Conservation (phyloP, 2,797 vertebrate genomes). For the Hirundo rustica region DNA sequence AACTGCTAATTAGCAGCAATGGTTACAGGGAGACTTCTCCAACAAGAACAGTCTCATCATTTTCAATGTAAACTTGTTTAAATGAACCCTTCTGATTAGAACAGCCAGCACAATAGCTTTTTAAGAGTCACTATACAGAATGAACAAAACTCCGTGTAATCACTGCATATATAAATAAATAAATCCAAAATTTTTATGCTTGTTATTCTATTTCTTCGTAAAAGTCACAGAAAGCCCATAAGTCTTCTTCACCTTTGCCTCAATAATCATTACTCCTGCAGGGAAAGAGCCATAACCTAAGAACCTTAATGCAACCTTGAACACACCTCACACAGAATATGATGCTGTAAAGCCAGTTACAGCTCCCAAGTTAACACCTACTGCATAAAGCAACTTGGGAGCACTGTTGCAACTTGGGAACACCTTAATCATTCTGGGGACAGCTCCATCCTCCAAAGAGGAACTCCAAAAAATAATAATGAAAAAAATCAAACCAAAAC, state of each 20-base stretch:
- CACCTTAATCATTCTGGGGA: not conserved
- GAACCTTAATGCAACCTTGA: not conserved
- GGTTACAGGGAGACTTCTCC: not conserved
- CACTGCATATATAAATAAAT: not conserved
- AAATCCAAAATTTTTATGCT: not conserved
- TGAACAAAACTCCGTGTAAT: not conserved
- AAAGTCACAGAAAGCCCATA: not conserved
- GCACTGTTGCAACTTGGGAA: not conserved
- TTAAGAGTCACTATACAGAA: not conserved
- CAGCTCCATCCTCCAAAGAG: not conserved
- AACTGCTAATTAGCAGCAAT: not conserved
- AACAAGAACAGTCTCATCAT: not conserved
- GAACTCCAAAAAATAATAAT: not conserved
- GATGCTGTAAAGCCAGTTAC: slow-evolving; percentile 21
- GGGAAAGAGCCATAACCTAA: not conserved
- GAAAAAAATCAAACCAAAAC: not conserved
- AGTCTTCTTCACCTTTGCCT: not conserved
- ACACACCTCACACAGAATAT: not conserved
- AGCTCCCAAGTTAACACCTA: not conserved
- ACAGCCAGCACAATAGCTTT: not conserved
- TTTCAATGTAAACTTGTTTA: not conserved
- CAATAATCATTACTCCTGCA: not conserved
- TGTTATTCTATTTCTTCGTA: not conserved
- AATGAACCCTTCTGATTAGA: not conserved
- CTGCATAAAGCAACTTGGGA: not conserved